phyloP scores from a whole-genome alignment of 2,888 invertebrate genomes.

The Harmothoe impar region DNA sequence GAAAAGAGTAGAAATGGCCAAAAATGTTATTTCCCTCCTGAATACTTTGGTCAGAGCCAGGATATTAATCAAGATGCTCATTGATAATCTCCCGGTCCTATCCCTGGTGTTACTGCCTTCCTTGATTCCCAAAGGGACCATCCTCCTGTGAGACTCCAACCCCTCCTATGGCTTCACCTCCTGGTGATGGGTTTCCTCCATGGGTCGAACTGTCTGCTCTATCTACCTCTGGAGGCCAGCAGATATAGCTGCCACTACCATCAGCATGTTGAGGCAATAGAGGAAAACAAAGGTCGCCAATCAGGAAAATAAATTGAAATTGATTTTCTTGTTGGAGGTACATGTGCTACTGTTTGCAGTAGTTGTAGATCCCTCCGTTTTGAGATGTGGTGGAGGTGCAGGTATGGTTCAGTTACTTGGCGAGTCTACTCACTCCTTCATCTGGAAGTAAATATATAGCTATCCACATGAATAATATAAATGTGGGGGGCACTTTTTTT shows the following conservation, averaged over 20 bases:
- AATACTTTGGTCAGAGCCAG: no score
- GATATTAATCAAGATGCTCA: no score
- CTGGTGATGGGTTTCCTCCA: neutral
- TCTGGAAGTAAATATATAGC: no score
- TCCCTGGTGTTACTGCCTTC: neutral
- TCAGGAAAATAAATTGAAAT: conserved; percentile 26
- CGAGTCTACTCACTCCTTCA: no score
- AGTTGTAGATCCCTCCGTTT: no score
- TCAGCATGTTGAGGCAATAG: neutral
- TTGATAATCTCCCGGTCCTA: neutral
- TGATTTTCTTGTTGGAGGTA: conserved; percentile 23
- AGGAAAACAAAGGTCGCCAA: neutral
- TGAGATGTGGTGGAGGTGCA: no score
- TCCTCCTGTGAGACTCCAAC: neutral
- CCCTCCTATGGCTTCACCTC: neutral
- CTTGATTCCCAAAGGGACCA: neutral
- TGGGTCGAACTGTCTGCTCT: neutral
- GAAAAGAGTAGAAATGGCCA: no score
- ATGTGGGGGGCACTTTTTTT: no score
- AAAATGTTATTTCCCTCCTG: no score
- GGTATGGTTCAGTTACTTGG: no score
- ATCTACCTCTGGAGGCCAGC: neutral
- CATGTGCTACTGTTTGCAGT: no score
- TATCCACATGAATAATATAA: no score
- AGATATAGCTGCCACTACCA: neutral